Base-by-base conservation (phyloP, 2,797 vertebrate species). In the Eurystomus glaucurus region DNA sequence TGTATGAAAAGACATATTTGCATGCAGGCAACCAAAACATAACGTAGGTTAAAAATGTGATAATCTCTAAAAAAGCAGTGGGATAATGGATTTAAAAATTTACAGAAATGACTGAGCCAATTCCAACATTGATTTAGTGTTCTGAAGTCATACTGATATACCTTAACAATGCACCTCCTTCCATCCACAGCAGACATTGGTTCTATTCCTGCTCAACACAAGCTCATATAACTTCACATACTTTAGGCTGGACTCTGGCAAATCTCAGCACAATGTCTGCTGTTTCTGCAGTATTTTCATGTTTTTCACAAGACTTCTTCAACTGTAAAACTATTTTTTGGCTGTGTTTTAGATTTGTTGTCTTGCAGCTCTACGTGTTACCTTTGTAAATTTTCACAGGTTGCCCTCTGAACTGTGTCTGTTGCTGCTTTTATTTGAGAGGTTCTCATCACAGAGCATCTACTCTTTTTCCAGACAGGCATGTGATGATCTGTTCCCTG, bases 361-460 rank as follows among this genome's bases (percentile, higher is more conserved):
- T 48, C 52, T 71, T 71, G 46, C 33, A 88, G 69, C 25, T 70
- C 51, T 45, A 48, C 29, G 26, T 58, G 26, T 58, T 70, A 70
- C 19, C 62, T 48, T 41, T 70, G 51, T 21, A 70, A 46, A 52
- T 37, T 58, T 85, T 89, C 80, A 58, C 26, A 41, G 45, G 21
- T 57, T 4, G 1, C 18, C 45, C 39, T 54, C 75, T 76, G 75
- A 76, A 51, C 69, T 41, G 31, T 50, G 18, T 75, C 61, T 69
- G 37, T 69, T 33, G 20, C 6, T 50, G 12, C 5, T 46, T 79
- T 58, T 54, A 11, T n/a, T 70, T 37, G 33, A 52, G 16, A 75
- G 1, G 16, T 35, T 70, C 29, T 58, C 1, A 0, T 13, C 1
- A 0, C 48, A 25, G 8, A 19, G 69, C 33, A 58, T 58, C 37